A percentile compares a stretch with the other conserved stretches of the same genome.
These are phyloP conservation scores for Drosophila persimilis DNA, from an alignment of 1,140 invertebrate species.

Conservation along the genomic window DNA sequence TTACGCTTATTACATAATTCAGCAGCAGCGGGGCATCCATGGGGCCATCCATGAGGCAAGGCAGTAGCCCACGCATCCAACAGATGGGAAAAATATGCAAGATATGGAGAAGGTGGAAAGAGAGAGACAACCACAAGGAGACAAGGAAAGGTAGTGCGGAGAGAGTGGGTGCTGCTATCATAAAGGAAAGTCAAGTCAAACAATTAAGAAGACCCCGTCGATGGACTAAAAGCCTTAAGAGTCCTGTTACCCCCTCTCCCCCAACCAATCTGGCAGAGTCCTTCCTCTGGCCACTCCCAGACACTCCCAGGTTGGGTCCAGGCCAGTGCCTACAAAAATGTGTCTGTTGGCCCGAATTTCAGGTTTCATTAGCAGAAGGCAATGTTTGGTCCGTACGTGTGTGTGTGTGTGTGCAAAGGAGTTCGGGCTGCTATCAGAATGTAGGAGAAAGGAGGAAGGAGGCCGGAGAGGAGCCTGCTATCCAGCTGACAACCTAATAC, in stretches of 20 bases:
- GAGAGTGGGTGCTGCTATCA: neutral
- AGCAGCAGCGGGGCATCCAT: conserved; percentile 21
- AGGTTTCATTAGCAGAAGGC: conserved; percentile 37
- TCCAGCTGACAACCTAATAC: conserved; percentile 70
- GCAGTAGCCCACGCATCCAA: conserved; percentile 51
- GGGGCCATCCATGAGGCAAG: neutral
- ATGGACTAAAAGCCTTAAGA: conserved; percentile 65
- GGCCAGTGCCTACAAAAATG: conserved; percentile 22
- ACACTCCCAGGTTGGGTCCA: conserved; percentile 3
- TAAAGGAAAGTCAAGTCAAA: conserved; percentile 52
- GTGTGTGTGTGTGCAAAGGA: conserved; percentile 6
- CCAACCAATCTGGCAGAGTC: neutral
- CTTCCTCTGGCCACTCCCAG: conserved; percentile 30
- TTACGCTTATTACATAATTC: conserved; percentile 79
- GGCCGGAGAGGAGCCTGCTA: conserved; percentile 8
- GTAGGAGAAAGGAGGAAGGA: neutral
- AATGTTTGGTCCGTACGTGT: neutral
- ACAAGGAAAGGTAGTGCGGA: neutral
- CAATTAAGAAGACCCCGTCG: conserved; percentile 54
- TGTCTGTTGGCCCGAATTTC: conserved; percentile 35
- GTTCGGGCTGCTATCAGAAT: conserved; percentile 7
- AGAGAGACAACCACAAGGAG: conserved; percentile 29
- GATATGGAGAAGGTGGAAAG: neutral
- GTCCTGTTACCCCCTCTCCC: conserved; percentile 7
- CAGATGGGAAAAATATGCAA: conserved; percentile 20